A percentile compares a stretch with the other conserved stretches of the same genome.
These are phyloP conservation scores for Lerema accius DNA, from an alignment of 1,140 invertebrate genomes.

Conservation along the genomic window DNA sequence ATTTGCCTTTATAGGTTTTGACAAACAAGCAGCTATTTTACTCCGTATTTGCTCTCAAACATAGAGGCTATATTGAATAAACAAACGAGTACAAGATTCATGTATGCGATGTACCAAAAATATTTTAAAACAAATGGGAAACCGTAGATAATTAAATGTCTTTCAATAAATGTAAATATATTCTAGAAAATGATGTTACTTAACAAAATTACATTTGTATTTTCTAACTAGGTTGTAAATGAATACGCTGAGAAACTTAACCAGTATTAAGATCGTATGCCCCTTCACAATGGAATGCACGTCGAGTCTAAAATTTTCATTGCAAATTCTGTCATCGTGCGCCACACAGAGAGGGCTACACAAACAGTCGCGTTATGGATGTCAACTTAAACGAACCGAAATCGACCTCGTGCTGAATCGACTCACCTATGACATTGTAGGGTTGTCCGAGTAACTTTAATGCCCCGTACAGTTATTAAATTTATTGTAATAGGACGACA, in stretches of 20 bases:
- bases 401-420: constrained; percentile 56
- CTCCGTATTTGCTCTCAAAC: constrained; percentile 10
- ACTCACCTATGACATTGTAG: constrained; percentile 44
- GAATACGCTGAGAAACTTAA: constrained; percentile 11
- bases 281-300: constrained; percentile 69
- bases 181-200: too few relatives aligned
- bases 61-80: too few relatives aligned
- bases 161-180: too few relatives aligned
- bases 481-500: background rate
- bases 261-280: constrained; percentile 47
- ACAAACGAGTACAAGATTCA: too few relatives aligned
- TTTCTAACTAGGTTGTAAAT: too few relatives aligned
- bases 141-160: too few relatives aligned
- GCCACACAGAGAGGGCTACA: constrained; percentile 59
- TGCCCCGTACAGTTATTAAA: background rate
- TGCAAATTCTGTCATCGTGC: constrained; percentile 79
- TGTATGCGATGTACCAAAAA: too few relatives aligned
- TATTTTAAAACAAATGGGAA: too few relatives aligned
- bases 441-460: constrained; percentile 31
- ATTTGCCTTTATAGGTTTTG: background rate
- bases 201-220: too few relatives aligned
- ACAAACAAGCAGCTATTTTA: constrained; percentile 7
- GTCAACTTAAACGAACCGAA: constrained; percentile 82
- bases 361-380: constrained; percentile 77
- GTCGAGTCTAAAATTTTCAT: constrained; percentile 78